A percentile compares a stretch with the other conserved stretches of the same genome.
These are phyloP conservation scores for Pipra filicauda DNA, from an alignment of 2,113 vertebrate species.

Conservation along the genomic window DNA sequence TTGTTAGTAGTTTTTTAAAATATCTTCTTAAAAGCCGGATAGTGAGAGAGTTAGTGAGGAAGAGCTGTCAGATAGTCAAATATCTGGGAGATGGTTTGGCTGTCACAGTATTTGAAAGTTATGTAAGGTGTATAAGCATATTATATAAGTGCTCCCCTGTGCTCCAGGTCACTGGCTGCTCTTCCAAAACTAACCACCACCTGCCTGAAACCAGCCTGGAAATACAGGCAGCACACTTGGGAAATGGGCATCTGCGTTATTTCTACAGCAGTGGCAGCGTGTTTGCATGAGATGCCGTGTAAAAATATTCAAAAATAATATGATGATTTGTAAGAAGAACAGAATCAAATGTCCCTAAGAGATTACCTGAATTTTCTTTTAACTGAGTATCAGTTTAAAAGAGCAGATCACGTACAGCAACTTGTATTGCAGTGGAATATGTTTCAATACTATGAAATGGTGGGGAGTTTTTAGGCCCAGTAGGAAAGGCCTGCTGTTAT, in stretches of 20 bases:
- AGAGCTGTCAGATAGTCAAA: neutral
- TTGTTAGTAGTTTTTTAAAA: neutral
- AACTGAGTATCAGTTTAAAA: neutral
- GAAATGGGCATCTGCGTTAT: neutral
- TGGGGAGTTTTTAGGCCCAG: neutral
- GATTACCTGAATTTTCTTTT: neutral
- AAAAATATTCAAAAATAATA: neutral
- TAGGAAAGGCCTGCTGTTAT: neutral
- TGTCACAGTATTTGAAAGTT: slow-evolving; percentile 3
- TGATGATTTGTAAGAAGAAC: neutral
- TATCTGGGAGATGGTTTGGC: neutral
- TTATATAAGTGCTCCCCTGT: slow-evolving; percentile 24
- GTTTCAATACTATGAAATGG: neutral
- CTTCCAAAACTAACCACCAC: neutral
- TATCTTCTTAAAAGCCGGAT: neutral
- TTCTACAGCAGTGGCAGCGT: neutral
- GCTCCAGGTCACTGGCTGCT: neutral
- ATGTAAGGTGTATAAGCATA: slow-evolving; percentile 19
- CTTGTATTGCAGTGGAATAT: neutral
- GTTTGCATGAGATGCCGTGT: neutral
- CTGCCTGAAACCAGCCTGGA: neutral
- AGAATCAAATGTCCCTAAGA: neutral
- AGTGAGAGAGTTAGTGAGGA: neutral
- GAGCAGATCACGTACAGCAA: neutral
- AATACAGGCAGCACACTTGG: neutral